Evolutionary conservation across 30 jellyfish, hydroid and myxozoan species (phyloP), one percentile per base, ranked within the genome.

Genomic region (Pelagia noctiluca): DNA sequence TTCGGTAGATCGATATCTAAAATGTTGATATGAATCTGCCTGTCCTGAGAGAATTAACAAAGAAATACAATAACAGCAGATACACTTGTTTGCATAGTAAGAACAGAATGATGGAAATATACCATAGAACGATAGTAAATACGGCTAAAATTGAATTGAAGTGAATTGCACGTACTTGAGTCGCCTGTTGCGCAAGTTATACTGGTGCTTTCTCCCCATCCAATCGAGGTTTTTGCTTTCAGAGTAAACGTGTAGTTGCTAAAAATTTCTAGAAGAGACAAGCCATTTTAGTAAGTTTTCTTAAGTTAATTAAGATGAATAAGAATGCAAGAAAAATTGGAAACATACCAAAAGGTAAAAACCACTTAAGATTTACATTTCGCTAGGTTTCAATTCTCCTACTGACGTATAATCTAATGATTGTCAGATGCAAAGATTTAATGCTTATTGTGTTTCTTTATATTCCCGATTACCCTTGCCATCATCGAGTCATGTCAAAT

Each of bases 151-250:
- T 8, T 42, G 57, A 42, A 42, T 42, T 5, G 8, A 42, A 42
- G 8, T 42, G 16, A 10, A 3, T 52, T 52, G 28, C 16, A 52
- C 68, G 26, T 52, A 52, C 68, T 52, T 8, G 12, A 68, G 28
- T 80, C 61, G 30, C 33, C 76, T 0, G 76, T 80, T 1, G 83
- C 54, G 16, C 76, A 35, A 1, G 13, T 19, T 19, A 26, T 64
- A 13, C 68, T 25, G 18, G 32, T 48, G 21, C 83, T 50, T 2
- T 2, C 83, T 38, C 90, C 84, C 47, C 31, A 50, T 18, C 90
- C 90, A 25, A 21, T 63, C 47, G 24, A 21, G 10, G 90, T 80
- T 32, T 35, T 48, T 19, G 90, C 90, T 1, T 72, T 38, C 36
- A 80, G 65, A 2, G 77, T 65, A 34, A 80, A 80, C 1, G 2